Conservation (phyloP, 2,113 vertebrate species). For the Laterallus jamaicensis region DNA sequence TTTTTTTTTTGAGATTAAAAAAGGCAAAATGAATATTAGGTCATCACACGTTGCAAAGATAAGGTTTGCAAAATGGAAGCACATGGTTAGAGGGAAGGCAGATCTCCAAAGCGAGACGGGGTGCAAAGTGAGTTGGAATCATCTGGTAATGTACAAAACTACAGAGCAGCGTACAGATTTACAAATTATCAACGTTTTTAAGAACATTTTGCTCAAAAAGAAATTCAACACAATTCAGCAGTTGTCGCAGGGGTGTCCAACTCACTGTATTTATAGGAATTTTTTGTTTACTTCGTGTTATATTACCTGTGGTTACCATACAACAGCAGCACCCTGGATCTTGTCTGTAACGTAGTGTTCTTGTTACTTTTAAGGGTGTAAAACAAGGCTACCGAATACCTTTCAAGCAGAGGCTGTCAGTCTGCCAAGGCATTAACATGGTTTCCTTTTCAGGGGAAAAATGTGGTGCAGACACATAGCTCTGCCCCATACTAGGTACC, state of each 20-base stretch:
- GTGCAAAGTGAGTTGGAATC: not conserved
- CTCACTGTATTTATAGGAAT: not conserved
- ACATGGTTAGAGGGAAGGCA: not conserved
- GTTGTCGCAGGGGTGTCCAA: not conserved
- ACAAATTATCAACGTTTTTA: not conserved
- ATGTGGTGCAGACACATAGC: not conserved
- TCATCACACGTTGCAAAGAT: not conserved
- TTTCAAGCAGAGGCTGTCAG: not conserved
- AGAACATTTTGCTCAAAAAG: not conserved
- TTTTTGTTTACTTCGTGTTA: not conserved
- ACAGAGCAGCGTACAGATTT: not conserved
- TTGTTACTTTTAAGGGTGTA: not conserved
- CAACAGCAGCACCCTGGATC: not conserved
- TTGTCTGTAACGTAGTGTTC: not conserved
- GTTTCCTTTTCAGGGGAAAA: not conserved
- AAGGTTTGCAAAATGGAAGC: not conserved
- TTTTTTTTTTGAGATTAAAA: not conserved
- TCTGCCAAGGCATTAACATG: not conserved
- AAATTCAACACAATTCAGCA: not conserved
- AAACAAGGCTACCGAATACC: not conserved
- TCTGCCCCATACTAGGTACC: not conserved
- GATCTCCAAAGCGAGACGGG: not conserved
- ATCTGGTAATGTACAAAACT: not conserved
- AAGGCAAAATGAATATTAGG: not conserved
- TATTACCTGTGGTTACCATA: not conserved